A percentile compares a stretch with the other conserved stretches of the same genome.
phyloP scores from a whole-genome alignment of 2,797 vertebrate species.

The Hoplostethus mediterraneus region DNA sequence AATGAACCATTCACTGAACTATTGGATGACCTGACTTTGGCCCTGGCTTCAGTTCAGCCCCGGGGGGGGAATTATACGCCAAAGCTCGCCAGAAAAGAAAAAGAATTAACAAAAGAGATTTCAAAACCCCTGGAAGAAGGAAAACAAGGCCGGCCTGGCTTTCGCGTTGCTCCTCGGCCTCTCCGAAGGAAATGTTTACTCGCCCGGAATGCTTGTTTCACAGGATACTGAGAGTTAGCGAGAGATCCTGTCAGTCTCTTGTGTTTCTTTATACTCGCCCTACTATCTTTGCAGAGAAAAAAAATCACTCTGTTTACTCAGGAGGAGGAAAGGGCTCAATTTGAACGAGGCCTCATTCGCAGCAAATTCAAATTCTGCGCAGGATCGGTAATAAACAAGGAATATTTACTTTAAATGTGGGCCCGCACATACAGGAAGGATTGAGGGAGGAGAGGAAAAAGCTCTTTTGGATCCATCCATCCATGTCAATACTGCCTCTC shows the following conservation, averaged over 20 bases:
- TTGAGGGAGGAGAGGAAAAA: slow-evolving; percentile 60
- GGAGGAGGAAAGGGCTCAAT: slow-evolving; percentile 53
- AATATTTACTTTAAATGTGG: slow-evolving; percentile 69
- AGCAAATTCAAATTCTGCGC: slow-evolving; percentile 21
- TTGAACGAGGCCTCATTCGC: slow-evolving; percentile 60
- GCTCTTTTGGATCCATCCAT: slow-evolving; percentile 80
- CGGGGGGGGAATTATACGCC: slow-evolving; percentile 37
- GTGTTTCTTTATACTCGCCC: slow-evolving; percentile 6
- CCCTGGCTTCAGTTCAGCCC: slow-evolving; percentile 55
- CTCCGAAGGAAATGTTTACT: slow-evolving; percentile 47
- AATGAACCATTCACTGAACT: slow-evolving; percentile 35
- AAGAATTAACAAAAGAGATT: slow-evolving; percentile 29
- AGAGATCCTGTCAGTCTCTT: slow-evolving; percentile 9
- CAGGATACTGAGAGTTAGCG: not conserved
- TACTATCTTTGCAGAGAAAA: slow-evolving; percentile 16
- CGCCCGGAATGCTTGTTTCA: slow-evolving; percentile 22
- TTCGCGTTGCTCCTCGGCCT: not conserved
- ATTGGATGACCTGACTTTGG: slow-evolving; percentile 64
- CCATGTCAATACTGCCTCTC: slow-evolving; percentile 77
- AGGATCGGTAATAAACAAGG: slow-evolving; percentile 66
- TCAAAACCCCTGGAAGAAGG: slow-evolving; percentile 38
- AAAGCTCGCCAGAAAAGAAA: slow-evolving; percentile 31
- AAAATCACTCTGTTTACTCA: slow-evolving; percentile 61
- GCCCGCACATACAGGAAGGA: slow-evolving; percentile 65
- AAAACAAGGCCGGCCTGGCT: slow-evolving; percentile 39